These are phyloP conservation scores for Campoplex nolae DNA, from an alignment of 2,888 invertebrate species.

Conservation along the genomic window DNA sequence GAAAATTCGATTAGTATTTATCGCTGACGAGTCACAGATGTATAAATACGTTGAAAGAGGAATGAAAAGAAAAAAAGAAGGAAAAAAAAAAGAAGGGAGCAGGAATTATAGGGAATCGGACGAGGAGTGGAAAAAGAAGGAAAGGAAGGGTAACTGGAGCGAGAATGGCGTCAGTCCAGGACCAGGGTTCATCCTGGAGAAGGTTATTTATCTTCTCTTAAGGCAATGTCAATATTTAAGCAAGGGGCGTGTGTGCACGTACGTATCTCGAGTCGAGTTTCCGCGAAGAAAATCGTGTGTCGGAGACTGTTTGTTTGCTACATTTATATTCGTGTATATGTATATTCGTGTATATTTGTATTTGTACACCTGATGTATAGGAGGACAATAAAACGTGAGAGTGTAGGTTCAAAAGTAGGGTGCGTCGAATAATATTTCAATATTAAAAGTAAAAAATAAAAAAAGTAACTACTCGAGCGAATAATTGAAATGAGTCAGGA, in stretches of 20 bases:
- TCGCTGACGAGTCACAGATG: constrained; percentile 2
- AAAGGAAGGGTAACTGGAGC: constrained; percentile 40
- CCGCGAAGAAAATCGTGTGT: constrained; percentile 60
- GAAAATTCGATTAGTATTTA: constrained; percentile 16
- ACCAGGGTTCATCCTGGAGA: constrained; percentile 54
- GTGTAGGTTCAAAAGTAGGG: background rate
- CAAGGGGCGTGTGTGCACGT: constrained; percentile 67
- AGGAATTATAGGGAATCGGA: constrained; percentile 5
- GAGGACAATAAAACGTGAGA: background rate
- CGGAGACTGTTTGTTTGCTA: constrained; percentile 47
- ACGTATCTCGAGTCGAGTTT: constrained; percentile 59
- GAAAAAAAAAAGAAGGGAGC: constrained; percentile 2
- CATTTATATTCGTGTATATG: constrained; percentile 20
- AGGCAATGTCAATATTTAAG: constrained; percentile 71
- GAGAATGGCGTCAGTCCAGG: constrained; percentile 46
- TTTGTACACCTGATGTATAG: constrained; percentile 14
- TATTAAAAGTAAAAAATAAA: background rate
- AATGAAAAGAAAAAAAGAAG: background rate
- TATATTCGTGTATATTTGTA: background rate
- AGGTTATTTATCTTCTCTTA: constrained; percentile 71
- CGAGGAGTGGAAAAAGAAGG: background rate
- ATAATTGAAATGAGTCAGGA: background rate
- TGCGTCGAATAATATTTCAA: background rate
- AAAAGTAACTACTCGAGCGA: background rate
- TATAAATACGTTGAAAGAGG: background rate